phyloP scores from a whole-genome alignment of 2,888 invertebrate species.

The Leptinotarsa peninsularis region DNA sequence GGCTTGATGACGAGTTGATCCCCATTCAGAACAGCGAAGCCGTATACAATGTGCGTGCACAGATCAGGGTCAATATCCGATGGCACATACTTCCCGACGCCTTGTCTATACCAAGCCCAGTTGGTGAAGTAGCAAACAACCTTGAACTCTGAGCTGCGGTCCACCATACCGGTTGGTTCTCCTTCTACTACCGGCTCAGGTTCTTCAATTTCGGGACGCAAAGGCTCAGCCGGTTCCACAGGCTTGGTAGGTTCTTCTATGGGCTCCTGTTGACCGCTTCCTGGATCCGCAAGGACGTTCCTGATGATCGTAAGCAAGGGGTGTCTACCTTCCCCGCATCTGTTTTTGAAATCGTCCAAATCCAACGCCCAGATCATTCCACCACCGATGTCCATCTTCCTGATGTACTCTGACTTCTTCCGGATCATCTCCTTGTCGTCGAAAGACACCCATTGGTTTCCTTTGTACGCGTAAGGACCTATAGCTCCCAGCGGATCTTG shows the following conservation, averaged over 20 bases:
- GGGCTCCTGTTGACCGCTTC: slow-evolving; percentile 54
- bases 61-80: slow-evolving; percentile 85
- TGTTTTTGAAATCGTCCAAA: slow-evolving; percentile 86
- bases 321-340: slow-evolving; percentile 84
- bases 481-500: slow-evolving; percentile 82
- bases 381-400: slow-evolving; percentile 82
- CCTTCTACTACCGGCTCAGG: slow-evolving; percentile 46
- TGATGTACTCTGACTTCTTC: slow-evolving; percentile 83
- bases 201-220: slow-evolving; percentile 6
- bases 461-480: slow-evolving; percentile 90
- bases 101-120: slow-evolving; percentile 94
- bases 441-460: slow-evolving; percentile 89
- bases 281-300: slow-evolving; percentile 73
- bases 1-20: slow-evolving; percentile 82
- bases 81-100: slow-evolving; percentile 83
- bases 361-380: slow-evolving; percentile 93
- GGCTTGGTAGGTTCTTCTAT: slow-evolving; percentile 41
- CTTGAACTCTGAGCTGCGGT: slow-evolving; percentile 70
- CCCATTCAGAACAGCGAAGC: slow-evolving; percentile 88
- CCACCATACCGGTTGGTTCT: slow-evolving; percentile 46
- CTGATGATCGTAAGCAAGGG: slow-evolving; percentile 84
- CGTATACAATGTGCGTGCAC: slow-evolving; percentile 93
- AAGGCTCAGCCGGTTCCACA: not conserved
- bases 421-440: slow-evolving; percentile 86
- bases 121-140: slow-evolving; percentile 93